Percentiles rank a stretch among this genome's conserved stretches.
These are phyloP conservation scores for Salarias fasciatus DNA, from an alignment of 2,797 vertebrate species.

Conservation along the genomic window DNA sequence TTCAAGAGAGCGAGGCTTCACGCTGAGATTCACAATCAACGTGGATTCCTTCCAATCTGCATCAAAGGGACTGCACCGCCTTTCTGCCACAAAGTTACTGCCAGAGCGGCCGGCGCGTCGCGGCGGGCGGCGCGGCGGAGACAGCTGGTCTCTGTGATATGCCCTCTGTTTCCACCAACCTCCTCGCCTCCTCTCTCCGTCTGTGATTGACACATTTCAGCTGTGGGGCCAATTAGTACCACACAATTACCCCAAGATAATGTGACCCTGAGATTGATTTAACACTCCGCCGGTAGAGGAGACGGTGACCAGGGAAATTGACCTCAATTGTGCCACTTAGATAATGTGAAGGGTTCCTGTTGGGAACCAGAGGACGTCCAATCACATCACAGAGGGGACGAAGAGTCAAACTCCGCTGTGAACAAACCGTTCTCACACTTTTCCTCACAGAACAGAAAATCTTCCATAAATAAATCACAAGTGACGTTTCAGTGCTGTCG, in stretches of 20 bases:
- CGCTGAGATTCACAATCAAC: conserved; percentile 24
- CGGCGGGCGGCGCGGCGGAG: background rate
- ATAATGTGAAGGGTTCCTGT: conserved; percentile 15
- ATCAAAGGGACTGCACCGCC: conserved; percentile 24
- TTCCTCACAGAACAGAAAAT: too few species aligned
- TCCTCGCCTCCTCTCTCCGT: too few species aligned
- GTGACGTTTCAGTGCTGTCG: too few species aligned
- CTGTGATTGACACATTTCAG: conserved; percentile 54
- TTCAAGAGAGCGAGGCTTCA: conserved; percentile 23
- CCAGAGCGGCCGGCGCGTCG: conserved; percentile 7
- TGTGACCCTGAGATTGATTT: conserved; percentile 57
- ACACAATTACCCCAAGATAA: conserved; percentile 42
- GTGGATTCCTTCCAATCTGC: conserved; percentile 15
- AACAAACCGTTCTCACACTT: background rate
- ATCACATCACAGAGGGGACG: background rate
- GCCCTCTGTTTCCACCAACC: background rate
- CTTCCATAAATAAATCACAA: too few species aligned
- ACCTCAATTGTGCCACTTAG: conserved; percentile 22
- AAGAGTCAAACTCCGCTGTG: background rate
- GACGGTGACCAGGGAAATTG: conserved; percentile 21
- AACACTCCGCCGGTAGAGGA: conserved; percentile 37
- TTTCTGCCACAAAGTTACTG: conserved; percentile 6
- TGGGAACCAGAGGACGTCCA: conserved; percentile 1
- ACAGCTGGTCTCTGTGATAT: conserved; percentile 22
- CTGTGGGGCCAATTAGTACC: conserved; percentile 54